Evolutionary conservation across 2,888 invertebrate species (phyloP), one percentile per base, ranked within the genome.

Genomic region (Diarsia dahlii): DNA sequence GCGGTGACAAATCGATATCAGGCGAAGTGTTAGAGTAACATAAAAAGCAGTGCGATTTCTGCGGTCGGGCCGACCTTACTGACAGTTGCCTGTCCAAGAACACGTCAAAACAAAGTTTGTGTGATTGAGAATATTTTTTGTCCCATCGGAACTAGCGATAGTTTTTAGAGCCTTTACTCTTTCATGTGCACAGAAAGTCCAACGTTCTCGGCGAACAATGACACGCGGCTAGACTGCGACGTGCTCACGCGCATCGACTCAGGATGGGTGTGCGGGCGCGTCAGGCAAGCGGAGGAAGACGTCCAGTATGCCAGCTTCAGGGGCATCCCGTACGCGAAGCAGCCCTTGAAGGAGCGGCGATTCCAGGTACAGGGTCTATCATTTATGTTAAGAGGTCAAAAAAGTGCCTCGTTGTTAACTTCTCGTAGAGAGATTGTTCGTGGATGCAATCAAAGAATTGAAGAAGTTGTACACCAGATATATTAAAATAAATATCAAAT

Each of bases 281-380:
- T 85, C 63, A 88, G 88, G 39, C 78, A 79, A 2, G 88, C 90
- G 12, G 89, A 89, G 23, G 80, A 87, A 54, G 86, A 88, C 66
- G 79, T 83, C 0, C 73, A 76, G 34, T 96, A 93, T 84, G 93
- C 93, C 80, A 95, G 94, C 88, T 96, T 95, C 88, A 89, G 92
- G 6, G 95, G 93, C 2, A 91, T 96, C 56, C 95, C 96, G 0
- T 96, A 95, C 79, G 96, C 94, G 0, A 84, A 87, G 75, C 96
- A 95, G 80, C 96, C 96, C 0, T 28, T 95, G 1, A 93, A 91
- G 0, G 87, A 90, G 9, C 88, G 92, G 1, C 80, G 96, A 62
- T 96, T 90, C 15, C 70, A 83, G 81, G 87, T 87, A 65, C 20
- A 67, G 9, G 28, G 8, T 45, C 23, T 48, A 20, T 20, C 4